These are phyloP conservation scores for Labrus mixtus DNA, from an alignment of 2,113 vertebrate species.

Conservation along the genomic window DNA sequence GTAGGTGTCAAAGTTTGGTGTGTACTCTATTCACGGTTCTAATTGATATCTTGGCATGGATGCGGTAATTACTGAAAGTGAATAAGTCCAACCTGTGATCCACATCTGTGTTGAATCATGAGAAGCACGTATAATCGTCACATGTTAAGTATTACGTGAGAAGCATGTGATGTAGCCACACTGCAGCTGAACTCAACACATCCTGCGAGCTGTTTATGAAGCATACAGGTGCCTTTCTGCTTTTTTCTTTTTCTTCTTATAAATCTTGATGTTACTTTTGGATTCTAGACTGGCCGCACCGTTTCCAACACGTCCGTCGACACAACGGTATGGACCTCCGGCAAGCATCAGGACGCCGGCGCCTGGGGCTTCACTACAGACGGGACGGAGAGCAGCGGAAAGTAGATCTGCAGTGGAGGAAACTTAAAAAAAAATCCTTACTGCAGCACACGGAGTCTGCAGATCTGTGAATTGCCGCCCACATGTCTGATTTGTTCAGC, in stretches of 20 bases:
- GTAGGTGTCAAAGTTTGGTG: too few relatives aligned
- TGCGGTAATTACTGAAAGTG: background rate
- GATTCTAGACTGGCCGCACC: background rate
- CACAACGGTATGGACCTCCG: background rate
- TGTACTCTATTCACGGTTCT: background rate
- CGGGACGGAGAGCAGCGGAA: background rate
- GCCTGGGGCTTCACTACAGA: background rate
- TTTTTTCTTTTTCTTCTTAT: too few relatives aligned
- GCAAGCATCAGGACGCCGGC: background rate
- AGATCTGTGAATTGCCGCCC: background rate
- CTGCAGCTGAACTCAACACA: background rate
- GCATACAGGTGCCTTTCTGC: background rate
- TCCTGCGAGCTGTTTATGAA: background rate
- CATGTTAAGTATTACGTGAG: background rate
- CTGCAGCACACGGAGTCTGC: background rate
- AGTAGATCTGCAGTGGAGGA: background rate
- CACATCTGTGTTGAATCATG: too few relatives aligned
- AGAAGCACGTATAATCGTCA: background rate
- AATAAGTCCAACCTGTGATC: background rate
- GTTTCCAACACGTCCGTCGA: background rate
- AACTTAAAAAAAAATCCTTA: background rate
- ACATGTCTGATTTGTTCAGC: constrained; percentile 1
- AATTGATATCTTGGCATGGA: background rate
- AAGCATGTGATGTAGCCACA: background rate
- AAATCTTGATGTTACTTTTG: background rate